phyloP scores from a whole-genome alignment of 2,113 vertebrate genomes.

The Oophaga pumilio region DNA sequence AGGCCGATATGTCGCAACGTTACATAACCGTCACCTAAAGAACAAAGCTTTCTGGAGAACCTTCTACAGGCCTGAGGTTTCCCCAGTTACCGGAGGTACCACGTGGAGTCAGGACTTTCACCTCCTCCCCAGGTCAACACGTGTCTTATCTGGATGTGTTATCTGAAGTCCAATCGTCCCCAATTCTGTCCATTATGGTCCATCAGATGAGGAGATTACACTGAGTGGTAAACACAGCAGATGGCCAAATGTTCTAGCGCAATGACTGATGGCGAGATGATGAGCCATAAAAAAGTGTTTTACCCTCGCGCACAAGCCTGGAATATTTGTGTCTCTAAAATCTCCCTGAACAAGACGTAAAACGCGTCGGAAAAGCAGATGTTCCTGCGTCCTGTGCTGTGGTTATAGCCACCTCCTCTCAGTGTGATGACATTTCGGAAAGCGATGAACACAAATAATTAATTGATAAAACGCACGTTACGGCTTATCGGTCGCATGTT shows the following conservation, averaged over 20 bases:
- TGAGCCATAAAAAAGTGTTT: constrained; percentile 39
- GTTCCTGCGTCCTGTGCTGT: background rate
- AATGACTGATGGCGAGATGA: constrained; percentile 48
- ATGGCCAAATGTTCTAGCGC: constrained; percentile 43
- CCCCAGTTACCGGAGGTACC: background rate
- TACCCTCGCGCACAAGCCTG: background rate
- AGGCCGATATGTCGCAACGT: background rate
- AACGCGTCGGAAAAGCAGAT: background rate
- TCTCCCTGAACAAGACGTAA: background rate
- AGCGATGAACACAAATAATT: background rate
- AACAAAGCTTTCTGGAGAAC: background rate
- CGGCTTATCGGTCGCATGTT: background rate
- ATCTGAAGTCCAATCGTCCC: constrained; percentile 10
- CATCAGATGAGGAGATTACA: constrained; percentile 49
- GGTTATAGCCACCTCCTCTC: background rate
- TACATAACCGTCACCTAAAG: background rate
- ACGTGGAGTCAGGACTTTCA: background rate
- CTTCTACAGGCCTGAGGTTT: background rate
- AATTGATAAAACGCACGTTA: background rate
- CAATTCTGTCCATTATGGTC: constrained; percentile 50
- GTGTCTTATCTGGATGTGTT: constrained; percentile 9
- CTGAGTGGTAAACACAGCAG: constrained; percentile 49
- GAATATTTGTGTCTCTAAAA: constrained; percentile 40
- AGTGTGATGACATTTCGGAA: background rate
- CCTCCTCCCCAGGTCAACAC: constrained; percentile 20